Conservation (phyloP, 37 sponge, comb jelly and placozoan species). For the Mnemiopsis leidyi region DNA sequence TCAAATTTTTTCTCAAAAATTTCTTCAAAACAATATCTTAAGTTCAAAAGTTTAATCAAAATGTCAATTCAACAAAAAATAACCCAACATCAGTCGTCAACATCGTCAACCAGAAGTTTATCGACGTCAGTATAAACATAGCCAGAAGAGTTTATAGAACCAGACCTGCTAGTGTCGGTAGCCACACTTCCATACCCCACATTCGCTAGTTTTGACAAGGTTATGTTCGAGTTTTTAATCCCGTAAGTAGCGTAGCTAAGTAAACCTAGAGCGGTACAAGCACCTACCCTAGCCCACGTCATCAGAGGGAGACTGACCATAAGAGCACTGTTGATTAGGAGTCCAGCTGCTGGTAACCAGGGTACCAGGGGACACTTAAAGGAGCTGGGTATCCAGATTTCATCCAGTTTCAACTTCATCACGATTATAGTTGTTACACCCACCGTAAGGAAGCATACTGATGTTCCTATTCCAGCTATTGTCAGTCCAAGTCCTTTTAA, state of each 20-base stretch:
- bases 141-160: too few species aligned
- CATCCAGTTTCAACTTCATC: not conserved
- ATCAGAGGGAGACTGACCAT: slow-evolving; percentile 50
- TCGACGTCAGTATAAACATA: slow-evolving; percentile 12
- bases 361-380: slow-evolving; percentile 50
- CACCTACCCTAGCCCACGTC: slow-evolving; percentile 51
- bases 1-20: too few species aligned
- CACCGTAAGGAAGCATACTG: not conserved
- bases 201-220: not conserved
- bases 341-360: slow-evolving; percentile 17
- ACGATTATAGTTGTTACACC: not conserved
- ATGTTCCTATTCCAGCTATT: not conserved
- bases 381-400: not conserved
- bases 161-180: not conserved
- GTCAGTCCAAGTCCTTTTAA: not conserved
- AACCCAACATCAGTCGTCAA: too few species aligned
- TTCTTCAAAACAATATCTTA: too few species aligned
- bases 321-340: slow-evolving; percentile 18
- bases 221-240: not conserved
- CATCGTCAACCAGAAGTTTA: slow-evolving; percentile 45
- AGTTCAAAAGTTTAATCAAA: too few species aligned
- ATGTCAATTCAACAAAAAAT: too few species aligned
- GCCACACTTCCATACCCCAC: not conserved
- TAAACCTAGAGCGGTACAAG: not conserved
- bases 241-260: not conserved